A percentile compares a stretch with the other conserved stretches of the same genome.
Conservation (phyloP, 2,113 vertebrate species). For the Rafetus swinhoei region DNA sequence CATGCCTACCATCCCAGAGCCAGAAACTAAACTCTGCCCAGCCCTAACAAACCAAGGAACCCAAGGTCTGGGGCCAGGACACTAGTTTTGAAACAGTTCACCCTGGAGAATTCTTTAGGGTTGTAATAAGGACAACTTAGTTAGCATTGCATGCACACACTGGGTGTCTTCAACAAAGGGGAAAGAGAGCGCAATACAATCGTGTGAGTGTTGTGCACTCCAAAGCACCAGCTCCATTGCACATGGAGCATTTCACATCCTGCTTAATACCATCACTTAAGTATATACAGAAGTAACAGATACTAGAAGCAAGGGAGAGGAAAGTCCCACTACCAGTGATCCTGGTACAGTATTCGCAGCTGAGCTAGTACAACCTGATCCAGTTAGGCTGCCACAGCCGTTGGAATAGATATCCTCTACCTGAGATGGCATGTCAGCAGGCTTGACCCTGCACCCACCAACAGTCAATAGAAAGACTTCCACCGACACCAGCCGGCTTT, state of each 20-base stretch:
- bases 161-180: neutral
- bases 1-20: neutral
- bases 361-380: too few species aligned
- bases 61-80: neutral
- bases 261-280: too few species aligned
- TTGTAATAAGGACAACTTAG: neutral
- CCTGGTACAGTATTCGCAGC: too few species aligned
- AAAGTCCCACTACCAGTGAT: too few species aligned
- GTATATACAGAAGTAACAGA: too few species aligned
- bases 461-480: neutral
- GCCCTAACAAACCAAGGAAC: neutral
- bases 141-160: neutral
- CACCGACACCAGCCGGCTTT: neutral
- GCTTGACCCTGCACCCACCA: constrained; percentile 20
- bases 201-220: too few species aligned
- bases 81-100: neutral
- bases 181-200: too few species aligned
- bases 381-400: too few species aligned
- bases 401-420: neutral
- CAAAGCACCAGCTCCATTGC: too few species aligned
- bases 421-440: neutral
- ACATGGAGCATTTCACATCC: too few species aligned
- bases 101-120: neutral
- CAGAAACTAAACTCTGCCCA: neutral
- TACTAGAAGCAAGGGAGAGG: too few species aligned